A percentile compares a stretch with the other conserved stretches of the same genome.
phyloP scores from a whole-genome alignment of 2,888 invertebrate species.

The Sicus ferrugineus region DNA sequence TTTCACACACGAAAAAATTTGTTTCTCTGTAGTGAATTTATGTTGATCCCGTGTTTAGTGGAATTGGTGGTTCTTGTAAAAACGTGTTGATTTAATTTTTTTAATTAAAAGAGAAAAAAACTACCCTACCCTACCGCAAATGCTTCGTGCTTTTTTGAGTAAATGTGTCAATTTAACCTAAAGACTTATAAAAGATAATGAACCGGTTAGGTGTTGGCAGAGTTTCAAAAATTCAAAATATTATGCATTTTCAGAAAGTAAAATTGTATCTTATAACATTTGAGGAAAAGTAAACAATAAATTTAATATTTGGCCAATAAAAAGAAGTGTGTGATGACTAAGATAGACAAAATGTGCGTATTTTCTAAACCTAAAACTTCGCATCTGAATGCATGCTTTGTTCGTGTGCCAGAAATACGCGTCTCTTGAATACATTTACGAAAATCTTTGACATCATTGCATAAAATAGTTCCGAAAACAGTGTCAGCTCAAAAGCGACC shows the following conservation, averaged over 20 bases:
- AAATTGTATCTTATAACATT: no score
- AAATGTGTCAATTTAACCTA: conserved; percentile 52
- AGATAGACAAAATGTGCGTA: neutral
- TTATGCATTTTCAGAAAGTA: no score
- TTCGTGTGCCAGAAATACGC: conserved; percentile 9
- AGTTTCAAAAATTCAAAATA: no score
- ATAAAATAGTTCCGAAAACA: conserved; percentile 14
- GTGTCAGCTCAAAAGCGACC: neutral
- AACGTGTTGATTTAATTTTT: no score
- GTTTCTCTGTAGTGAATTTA: neutral
- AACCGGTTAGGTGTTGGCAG: no score
- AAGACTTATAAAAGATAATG: neutral
- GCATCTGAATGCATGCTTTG: neutral
- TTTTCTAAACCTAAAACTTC: conserved; percentile 10
- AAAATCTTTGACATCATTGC: neutral
- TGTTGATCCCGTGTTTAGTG: no score
- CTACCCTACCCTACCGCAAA: neutral
- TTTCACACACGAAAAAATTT: no score
- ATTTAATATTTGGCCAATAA: no score
- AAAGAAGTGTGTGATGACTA: neutral
- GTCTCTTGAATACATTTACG: neutral
- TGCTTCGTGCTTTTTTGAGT: no score
- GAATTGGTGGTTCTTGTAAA: no score
- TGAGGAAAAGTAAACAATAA: no score
- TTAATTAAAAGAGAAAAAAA: neutral